These are phyloP conservation scores for Mellivora capensis DNA, from an alignment of 2,113 vertebrate genomes.

Conservation along the genomic window DNA sequence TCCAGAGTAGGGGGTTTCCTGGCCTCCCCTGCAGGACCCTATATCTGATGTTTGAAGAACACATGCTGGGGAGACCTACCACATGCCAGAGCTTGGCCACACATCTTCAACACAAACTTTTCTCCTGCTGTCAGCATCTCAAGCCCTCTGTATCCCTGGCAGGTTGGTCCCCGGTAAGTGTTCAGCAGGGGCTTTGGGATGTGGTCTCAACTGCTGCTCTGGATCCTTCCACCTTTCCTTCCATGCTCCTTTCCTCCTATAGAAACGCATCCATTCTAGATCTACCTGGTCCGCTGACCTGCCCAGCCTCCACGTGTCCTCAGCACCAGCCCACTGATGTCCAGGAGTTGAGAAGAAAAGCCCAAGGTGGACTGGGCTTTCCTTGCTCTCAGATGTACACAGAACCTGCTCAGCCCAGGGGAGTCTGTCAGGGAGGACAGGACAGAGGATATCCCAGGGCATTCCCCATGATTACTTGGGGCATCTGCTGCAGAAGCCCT, in stretches of 20 bases:
- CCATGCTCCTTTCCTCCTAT: not conserved
- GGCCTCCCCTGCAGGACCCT: not conserved
- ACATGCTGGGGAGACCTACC: not conserved
- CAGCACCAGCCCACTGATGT: not conserved
- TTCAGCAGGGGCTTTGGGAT: not conserved
- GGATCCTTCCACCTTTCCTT: rapidly evolving
- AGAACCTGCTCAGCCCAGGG: not conserved
- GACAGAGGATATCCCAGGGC: not conserved
- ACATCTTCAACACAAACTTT: not conserved
- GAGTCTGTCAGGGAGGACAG: not conserved
- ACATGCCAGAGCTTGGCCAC: not conserved
- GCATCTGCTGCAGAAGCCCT: not conserved
- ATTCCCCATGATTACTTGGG: too few species aligned
- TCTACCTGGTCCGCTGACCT: not conserved
- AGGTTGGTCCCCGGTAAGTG: not conserved
- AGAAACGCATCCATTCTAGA: not conserved
- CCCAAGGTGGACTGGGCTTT: not conserved
- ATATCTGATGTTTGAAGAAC: not conserved
- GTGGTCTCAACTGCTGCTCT: not conserved
- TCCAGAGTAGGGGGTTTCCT: not conserved
- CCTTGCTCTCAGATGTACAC: not conserved
- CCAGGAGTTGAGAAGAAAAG: not conserved
- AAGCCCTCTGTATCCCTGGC: not conserved
- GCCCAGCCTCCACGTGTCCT: not conserved
- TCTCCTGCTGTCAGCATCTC: not conserved